Percentiles rank a stretch among this genome's conserved stretches.
Conservation (phyloP, 2,888 invertebrate species). For the Pseudanteris insignis region DNA sequence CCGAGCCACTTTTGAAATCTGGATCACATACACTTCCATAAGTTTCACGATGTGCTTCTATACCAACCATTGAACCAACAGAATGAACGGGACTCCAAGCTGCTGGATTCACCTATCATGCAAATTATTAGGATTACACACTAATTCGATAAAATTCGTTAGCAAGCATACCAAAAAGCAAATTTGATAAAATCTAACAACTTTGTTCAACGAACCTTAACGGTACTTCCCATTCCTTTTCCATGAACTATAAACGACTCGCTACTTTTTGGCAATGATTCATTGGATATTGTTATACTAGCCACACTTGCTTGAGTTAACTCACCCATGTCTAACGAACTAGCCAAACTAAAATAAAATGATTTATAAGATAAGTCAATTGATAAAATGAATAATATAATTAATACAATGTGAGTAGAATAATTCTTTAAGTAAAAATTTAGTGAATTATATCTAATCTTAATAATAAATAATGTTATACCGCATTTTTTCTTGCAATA, state of each 20-base stretch:
- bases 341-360: constrained; percentile 50
- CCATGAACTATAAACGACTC: constrained; percentile 63
- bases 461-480: too few species aligned
- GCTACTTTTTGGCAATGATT: constrained; percentile 61
- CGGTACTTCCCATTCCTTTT: constrained; percentile 63
- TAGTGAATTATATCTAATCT: too few species aligned
- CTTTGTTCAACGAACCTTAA: too few species aligned
- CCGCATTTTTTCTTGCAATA: constrained; percentile 58
- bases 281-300: constrained; percentile 64
- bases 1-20: constrained; percentile 75
- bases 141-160: too few species aligned
- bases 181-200: too few species aligned
- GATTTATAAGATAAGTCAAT: neutral
- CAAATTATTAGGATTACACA: too few species aligned
- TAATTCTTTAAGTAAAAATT: too few species aligned
- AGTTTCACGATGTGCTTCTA: constrained; percentile 86
- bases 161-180: too few species aligned
- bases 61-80: constrained; percentile 83
- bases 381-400: neutral
- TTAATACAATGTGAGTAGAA: neutral
- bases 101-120: constrained; percentile 76
- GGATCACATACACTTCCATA: constrained; percentile 84
- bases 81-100: constrained; percentile 91
- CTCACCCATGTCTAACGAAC: constrained; percentile 54
- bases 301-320: constrained; percentile 61